Evolutionary conservation across 1,140 invertebrate species (phyloP), one percentile per base, ranked within the genome.

Genomic region (Hypothenemus hampei): DNA sequence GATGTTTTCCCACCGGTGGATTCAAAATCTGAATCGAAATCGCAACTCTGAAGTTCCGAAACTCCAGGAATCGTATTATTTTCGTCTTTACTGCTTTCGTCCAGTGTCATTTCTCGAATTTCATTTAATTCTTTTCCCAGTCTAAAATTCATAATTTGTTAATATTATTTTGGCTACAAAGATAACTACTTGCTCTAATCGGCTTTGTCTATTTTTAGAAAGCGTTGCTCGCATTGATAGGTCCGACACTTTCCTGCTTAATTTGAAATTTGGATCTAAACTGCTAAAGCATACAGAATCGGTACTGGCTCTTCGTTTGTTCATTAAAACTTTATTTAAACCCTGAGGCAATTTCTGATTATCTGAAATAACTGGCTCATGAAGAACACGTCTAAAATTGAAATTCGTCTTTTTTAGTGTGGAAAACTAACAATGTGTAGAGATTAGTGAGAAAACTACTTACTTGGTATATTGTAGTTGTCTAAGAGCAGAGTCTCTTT

Each of bases 391-490:
- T 44, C 69, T 70, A 19, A 22, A 46, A 26, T 5, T 15, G 3
- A 31, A 16, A 19, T 11, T 20, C n/a, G 20, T 23, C 16, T 16
- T 8, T 15, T 43, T 15, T 19, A 31, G 18, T 46, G 8, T n/a
- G n/a, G n/a, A n/a, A n/a, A n/a, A n/a, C n/a, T n/a, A n/a, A n/a
- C n/a, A n/a, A n/a, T n/a, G n/a, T n/a, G n/a, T n/a, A n/a, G n/a
- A 31, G 15, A 31, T 31, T 16, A 15, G 16, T 0, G 11, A 16
- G 19, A 3, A 16, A 29, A 26, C 16, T 50, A 23, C 21, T 62
- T 58, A 69, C 69, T 70, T 71, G 20, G 70, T 71, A 46, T 69
- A 71, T 36, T 69, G 66, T 4, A 72, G 41, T 41, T 72, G 70
- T 43, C 62, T 62, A 26, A 65, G 59, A 0, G 69, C 63, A 1